Base-by-base conservation (phyloP, 2,113 vertebrate species). In the Hyperoodon ampullatus region DNA sequence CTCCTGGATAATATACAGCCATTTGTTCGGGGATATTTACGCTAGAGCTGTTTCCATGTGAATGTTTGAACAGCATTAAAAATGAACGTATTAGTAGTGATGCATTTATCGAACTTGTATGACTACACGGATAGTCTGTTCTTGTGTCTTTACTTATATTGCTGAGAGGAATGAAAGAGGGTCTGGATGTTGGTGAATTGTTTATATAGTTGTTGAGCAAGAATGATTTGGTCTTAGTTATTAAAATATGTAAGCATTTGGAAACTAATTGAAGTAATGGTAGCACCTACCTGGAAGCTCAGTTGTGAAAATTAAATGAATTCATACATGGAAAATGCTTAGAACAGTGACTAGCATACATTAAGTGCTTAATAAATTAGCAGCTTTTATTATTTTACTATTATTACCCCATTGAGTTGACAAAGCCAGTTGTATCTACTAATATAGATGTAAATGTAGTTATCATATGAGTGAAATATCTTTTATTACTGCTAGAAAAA, bases 11-110 rank as follows among this genome's bases (percentile, higher is more conserved):
- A 98, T 99, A 99, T 98, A 98, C 98, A 98, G 98, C 98, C 99
- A 99, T 99, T 99, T 99, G 99, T 99, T 99, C 98, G 96, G 98
- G 98, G 98, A 98, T 99, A 99, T 99, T 99, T 98, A 99, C 98
- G 98, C 98, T 99, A 99, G 99, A 99, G 99, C 99, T 99, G 99
- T 98, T 99, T 99, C 99, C 98, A 98, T 98, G 98, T 98, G 98
- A 99, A 99, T 98, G 97, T 99, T 98, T 99, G 98, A 99, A 99
- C 98, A 99, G 98, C 99, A 98, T 99, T 99, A 99, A 99, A 99
- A 99, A 98, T 95, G 98, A 99, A 99, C 99, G 98, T 99, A 99
- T 99, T 99, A 98, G 97, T 96, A 97, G 98, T 97, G 98, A 98
- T 98, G 98, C 98, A 98, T 99, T 98, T 99, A 98, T 98, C 97